phyloP scores from a whole-genome alignment of 1,140 invertebrate genomes.

The Melanaphis sacchari region DNA sequence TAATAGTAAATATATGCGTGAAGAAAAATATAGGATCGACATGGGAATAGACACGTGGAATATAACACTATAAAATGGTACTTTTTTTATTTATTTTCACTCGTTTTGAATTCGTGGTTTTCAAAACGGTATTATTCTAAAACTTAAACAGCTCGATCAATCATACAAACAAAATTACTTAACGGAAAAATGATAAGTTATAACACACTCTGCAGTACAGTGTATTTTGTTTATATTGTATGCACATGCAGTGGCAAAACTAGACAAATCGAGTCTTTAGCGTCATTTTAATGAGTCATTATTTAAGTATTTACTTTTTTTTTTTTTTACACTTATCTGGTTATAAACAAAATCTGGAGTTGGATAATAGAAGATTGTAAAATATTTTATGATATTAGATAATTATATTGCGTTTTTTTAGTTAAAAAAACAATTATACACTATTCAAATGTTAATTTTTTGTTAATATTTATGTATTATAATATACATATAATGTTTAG shows the following conservation, averaged over 20 bases:
- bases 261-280: background rate
- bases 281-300: background rate
- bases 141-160: background rate
- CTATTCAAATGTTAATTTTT: too few species aligned
- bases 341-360: too few species aligned
- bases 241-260: too few species aligned
- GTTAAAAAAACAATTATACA: too few species aligned
- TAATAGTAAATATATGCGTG: background rate
- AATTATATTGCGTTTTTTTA: too few species aligned
- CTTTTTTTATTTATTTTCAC: background rate
- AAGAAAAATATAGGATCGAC: background rate
- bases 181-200: background rate
- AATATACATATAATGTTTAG: too few species aligned
- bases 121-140: background rate
- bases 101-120: background rate
- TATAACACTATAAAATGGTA: background rate
- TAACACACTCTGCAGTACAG: background rate
- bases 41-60: background rate
- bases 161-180: background rate
- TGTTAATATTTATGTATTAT: too few species aligned
- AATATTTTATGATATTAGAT: too few species aligned
- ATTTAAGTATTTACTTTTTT: background rate
- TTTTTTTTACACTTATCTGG: too few species aligned
- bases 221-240: background rate
- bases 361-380: too few species aligned